Conservation (phyloP, 1,140 invertebrate species). For the Drosophila bocki region DNA sequence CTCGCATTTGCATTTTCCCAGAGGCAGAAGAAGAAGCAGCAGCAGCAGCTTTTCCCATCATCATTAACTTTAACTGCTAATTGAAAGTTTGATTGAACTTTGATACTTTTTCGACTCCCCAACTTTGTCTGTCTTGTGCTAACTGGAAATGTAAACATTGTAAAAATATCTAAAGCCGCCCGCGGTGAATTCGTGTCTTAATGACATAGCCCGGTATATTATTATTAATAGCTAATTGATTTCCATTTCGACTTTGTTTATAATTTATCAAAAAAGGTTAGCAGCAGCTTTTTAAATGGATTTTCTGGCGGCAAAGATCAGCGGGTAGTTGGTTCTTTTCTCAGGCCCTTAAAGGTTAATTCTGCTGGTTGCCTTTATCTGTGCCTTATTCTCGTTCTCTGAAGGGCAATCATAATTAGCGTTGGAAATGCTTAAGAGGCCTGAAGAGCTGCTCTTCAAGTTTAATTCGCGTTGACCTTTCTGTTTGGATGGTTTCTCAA, state of each 20-base stretch:
- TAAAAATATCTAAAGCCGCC: constrained; percentile 32
- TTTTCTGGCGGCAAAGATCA: constrained; percentile 32
- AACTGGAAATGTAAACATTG: constrained; percentile 50
- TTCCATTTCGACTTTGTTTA: constrained; percentile 47
- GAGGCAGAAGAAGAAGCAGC: constrained; percentile 13
- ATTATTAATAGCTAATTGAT: constrained; percentile 82
- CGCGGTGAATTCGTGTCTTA: constrained; percentile 48
- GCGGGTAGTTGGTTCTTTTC: constrained; percentile 37
- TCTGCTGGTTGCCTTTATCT: constrained; percentile 27
- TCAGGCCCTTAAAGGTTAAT: constrained; percentile 77
- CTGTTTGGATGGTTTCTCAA: constrained; percentile 31
- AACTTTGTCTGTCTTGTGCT: constrained; percentile 6
- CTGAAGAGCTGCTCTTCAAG: constrained; percentile 24
- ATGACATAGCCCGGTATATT: constrained; percentile 43
- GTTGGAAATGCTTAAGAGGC: constrained; percentile 36
- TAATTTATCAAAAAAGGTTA: constrained; percentile 71
- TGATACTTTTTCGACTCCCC: constrained; percentile 24
- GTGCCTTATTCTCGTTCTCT: constrained; percentile 28
- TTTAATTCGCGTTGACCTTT: constrained; percentile 47
- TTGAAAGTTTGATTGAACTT: constrained; percentile 67
- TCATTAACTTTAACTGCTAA: constrained; percentile 73
- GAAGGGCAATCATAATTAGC: constrained; percentile 79
- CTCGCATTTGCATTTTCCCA: constrained; percentile 53
- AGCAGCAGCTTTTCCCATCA: constrained; percentile 42
- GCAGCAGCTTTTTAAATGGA: constrained; percentile 45